Evolutionary conservation across 2,797 vertebrate species (phyloP), one percentile per base, ranked within the genome.

Genomic region (Dermochelys coriacea): DNA sequence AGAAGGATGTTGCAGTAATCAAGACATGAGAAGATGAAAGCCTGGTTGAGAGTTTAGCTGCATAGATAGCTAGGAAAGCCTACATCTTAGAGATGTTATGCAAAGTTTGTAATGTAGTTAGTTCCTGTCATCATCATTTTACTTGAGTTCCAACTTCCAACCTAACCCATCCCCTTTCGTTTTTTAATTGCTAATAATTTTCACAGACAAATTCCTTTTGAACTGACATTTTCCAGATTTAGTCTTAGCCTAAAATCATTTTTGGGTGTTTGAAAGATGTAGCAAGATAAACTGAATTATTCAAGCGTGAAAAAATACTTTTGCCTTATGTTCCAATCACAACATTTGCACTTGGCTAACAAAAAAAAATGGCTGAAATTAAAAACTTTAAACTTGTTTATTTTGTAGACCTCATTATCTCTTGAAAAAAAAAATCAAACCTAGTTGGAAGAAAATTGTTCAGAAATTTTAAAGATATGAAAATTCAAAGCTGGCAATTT

Each of bases 221-320:
- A 57, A 85, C 57, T 94, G 84, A 94, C 84, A 82, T 93, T 93
- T 91, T 95, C 89, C 93, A 94, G 91, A 83, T 57, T 71, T 88
- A 18, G 9, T 78, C 89, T 94, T 85, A 96, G 82, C 77, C 86
- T 55, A 54, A 41, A 71, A 89, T 85, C 94, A 78, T 54, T 90
- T 85, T 57, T 41, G 51, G 47, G 49, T 80, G 84, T 85, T 89
- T 85, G 80, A 91, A 93, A 95, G 91, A 92, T 87, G 37, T 88
- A 97, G 91, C 92, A 95, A 95, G 92, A 89, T 86, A 71, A 91
- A 37, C 16, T 7, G 64, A 90, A 54, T 81, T 95, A 84, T 87
- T 88, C 88, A 93, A 92, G 54, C 59, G 52, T 85, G 54, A 64
- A 71, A 91, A 88, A 74, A 91, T 93, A 86, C 61, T 96, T 96